Conservation (phyloP, 2,113 vertebrate species). For the Bettongia penicillata region DNA sequence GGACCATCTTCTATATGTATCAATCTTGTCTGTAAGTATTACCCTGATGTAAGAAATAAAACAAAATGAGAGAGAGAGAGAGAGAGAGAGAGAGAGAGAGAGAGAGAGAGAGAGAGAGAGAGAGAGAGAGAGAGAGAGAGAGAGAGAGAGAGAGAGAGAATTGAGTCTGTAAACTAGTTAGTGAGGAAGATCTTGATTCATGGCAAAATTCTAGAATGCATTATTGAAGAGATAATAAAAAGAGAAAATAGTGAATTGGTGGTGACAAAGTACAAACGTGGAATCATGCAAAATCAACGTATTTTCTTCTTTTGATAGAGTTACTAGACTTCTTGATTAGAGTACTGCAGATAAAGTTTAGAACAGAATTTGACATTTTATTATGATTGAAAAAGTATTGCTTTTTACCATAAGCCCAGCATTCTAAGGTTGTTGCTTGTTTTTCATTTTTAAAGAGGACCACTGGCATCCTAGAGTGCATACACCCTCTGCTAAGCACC, state of each 20-base stretch:
- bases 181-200: background rate
- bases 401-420: background rate
- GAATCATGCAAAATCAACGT: background rate
- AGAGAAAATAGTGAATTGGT: background rate
- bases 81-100: background rate
- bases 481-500: background rate
- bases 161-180: background rate
- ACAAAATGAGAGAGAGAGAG: background rate
- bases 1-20: background rate
- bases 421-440: background rate
- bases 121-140: too few relatives aligned
- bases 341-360: background rate
- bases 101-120: background rate
- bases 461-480: background rate
- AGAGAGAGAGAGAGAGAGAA: too few relatives aligned
- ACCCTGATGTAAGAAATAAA: background rate
- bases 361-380: background rate
- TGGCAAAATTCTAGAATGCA: background rate
- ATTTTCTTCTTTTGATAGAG: background rate
- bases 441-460: background rate
- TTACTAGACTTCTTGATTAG: background rate
- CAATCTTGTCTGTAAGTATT: background rate
- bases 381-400: background rate
- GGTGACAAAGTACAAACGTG: background rate
- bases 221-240: background rate